phyloP scores from a whole-genome alignment of 1,140 invertebrate genomes.

The Dendrolimus punctatus region DNA sequence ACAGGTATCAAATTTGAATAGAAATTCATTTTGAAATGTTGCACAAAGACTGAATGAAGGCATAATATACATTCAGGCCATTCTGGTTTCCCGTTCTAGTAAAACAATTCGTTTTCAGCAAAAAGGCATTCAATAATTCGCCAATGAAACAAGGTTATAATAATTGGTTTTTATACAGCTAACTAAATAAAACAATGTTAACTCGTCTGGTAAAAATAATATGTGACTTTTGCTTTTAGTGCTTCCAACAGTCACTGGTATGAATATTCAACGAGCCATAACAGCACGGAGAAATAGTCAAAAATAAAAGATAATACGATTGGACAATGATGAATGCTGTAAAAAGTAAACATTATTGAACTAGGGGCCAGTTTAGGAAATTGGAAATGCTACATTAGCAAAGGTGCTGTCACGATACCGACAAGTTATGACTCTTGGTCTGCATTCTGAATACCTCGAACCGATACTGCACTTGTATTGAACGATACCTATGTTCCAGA shows the following conservation, averaged over 20 bases:
- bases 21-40: too few relatives aligned
- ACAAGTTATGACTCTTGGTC: constrained; percentile 41
- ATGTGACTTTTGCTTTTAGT: too few relatives aligned
- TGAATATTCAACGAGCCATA: constrained; percentile 17
- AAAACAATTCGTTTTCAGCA: constrained; percentile 5
- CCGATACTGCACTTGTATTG: too few relatives aligned
- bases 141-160: too few relatives aligned
- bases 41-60: too few relatives aligned
- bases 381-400: constrained; percentile 55
- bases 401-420: constrained; percentile 41
- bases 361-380: constrained; percentile 37
- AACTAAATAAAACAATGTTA: too few relatives aligned
- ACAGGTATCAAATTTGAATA: too few relatives aligned
- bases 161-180: too few relatives aligned
- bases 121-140: background rate
- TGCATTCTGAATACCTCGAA: too few relatives aligned
- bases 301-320: constrained; percentile 5
- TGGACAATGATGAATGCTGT: constrained; percentile 57
- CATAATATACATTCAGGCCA: background rate
- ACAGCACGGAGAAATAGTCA: background rate
- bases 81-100: background rate
- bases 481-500: constrained; percentile 10
- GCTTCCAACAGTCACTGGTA: background rate
- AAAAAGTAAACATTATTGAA: constrained; percentile 43
- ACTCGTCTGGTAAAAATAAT: too few relatives aligned